Percentiles rank a stretch among this genome's conserved stretches.
Conservation (phyloP, 2,113 vertebrate species). For the Erpornis zantholeuca region DNA sequence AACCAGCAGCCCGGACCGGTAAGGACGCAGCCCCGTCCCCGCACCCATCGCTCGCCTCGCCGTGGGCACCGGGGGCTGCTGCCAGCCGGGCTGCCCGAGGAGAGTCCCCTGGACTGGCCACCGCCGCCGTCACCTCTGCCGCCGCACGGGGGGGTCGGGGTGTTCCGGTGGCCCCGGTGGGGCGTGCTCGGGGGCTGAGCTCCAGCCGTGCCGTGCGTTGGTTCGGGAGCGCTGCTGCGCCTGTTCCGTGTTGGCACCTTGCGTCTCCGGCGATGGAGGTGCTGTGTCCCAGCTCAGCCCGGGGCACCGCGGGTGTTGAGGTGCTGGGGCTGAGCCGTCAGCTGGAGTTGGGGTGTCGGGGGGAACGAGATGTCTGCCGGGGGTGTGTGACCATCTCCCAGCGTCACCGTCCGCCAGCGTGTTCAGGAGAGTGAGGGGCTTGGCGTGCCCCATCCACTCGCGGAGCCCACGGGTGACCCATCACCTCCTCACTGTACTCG, state of each 20-base stretch:
- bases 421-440: not conserved
- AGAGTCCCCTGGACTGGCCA: not conserved
- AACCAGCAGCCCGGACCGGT: slow-evolving; percentile 91
- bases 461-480: not conserved
- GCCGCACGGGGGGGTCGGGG: not conserved
- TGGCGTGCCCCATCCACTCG: rapidly evolving
- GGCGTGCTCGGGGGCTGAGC: not conserved
- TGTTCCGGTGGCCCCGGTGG: rapidly evolving
- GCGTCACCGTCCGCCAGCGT: rapidly evolving
- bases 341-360: rapidly evolving
- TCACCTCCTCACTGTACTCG: not conserved
- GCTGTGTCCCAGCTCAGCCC: not conserved
- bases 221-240: not conserved
- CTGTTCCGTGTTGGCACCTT: not conserved
- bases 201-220: not conserved
- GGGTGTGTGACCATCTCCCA: not conserved
- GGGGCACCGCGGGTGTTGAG: rapidly evolving
- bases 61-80: not conserved
- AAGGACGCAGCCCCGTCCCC: slow-evolving; percentile 61
- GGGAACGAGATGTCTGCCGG: rapidly evolving
- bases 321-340: not conserved
- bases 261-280: not conserved
- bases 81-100: not conserved
- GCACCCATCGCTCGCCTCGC: not conserved
- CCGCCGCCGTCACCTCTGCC: not conserved